Evolutionary conservation across 23 tunicate genomes (phyloP).

Genomic region (Ciona savignyi): DNA sequence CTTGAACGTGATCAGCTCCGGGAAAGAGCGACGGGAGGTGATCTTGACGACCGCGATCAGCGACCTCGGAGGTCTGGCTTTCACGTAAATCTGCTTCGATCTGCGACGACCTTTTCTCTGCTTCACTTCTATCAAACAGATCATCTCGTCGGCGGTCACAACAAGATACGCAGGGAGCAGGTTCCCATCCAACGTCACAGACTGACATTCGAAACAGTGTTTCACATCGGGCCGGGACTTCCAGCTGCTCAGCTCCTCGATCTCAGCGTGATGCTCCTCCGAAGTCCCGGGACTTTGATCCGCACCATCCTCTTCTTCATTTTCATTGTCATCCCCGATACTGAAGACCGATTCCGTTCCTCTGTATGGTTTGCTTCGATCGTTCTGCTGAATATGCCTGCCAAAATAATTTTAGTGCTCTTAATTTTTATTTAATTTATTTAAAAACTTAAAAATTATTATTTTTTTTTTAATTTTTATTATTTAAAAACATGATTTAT

Average conservation of each 20-base stretch:
- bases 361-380: constrained; percentile 29
- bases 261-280: background rate
- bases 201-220: constrained; percentile 59
- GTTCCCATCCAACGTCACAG: constrained; percentile 25
- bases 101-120: constrained; percentile 12
- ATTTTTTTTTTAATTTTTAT: too few relatives aligned
- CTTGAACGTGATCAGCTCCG: constrained; percentile 80
- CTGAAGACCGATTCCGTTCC: constrained; percentile 54
- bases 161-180: constrained; percentile 31
- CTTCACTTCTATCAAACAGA: constrained; percentile 46
- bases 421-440: too few relatives aligned
- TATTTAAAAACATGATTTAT: too few relatives aligned
- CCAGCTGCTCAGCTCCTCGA: constrained; percentile 24
- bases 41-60: constrained; percentile 62
- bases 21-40: constrained; percentile 67
- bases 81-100: constrained; percentile 31
- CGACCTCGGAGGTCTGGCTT: constrained; percentile 13
- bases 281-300: background rate
- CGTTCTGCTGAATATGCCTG: constrained; percentile 11
- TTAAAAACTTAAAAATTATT: background rate
- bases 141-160: constrained; percentile 46
- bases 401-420: background rate
- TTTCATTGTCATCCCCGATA: constrained; percentile 73
- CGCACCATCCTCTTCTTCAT: constrained; percentile 7
- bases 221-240: too few relatives aligned